Percentiles rank a stretch among this genome's conserved stretches.
Evolutionary conservation across 2,113 vertebrate genomes (phyloP).

Genomic region (Larimichthys crocea): DNA sequence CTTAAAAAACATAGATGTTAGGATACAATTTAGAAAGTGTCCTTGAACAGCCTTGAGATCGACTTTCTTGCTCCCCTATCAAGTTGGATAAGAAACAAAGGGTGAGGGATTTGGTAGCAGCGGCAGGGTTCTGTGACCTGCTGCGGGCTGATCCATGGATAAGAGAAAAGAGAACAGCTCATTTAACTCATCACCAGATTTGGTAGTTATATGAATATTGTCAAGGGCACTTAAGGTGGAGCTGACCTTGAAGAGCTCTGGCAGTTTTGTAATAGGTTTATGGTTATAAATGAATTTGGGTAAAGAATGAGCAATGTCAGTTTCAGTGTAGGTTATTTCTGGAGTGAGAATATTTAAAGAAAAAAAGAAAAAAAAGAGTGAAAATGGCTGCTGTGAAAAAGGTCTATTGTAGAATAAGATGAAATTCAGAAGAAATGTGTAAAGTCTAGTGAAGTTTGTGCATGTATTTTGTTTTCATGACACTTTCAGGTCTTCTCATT

Average conservation of each 20-base stretch:
- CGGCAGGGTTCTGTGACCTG: neutral
- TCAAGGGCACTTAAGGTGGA: neutral
- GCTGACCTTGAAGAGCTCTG: neutral
- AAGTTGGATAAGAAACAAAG: neutral
- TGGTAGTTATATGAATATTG: neutral
- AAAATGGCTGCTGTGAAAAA: too few relatives aligned
- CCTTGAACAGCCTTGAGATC: constrained; percentile 7
- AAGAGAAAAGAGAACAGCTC: neutral
- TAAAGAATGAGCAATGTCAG: neutral
- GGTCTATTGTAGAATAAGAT: too few relatives aligned
- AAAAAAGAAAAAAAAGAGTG: neutral
- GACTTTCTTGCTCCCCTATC: neutral
- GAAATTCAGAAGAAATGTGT: neutral
- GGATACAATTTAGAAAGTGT: neutral
- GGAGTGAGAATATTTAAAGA: neutral
- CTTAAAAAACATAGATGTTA: neutral
- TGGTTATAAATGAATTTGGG: neutral
- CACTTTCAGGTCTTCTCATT: neutral
- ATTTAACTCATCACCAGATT: neutral
- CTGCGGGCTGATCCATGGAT: neutral
- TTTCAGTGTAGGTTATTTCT: neutral
- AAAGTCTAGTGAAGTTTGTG: too few relatives aligned
- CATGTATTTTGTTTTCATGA: too few relatives aligned
- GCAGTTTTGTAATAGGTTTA: neutral
- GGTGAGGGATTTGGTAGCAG: neutral